These are phyloP conservation scores for Andrena hattorfiana DNA, from an alignment of 2,888 invertebrate species.

Conservation along the genomic window DNA sequence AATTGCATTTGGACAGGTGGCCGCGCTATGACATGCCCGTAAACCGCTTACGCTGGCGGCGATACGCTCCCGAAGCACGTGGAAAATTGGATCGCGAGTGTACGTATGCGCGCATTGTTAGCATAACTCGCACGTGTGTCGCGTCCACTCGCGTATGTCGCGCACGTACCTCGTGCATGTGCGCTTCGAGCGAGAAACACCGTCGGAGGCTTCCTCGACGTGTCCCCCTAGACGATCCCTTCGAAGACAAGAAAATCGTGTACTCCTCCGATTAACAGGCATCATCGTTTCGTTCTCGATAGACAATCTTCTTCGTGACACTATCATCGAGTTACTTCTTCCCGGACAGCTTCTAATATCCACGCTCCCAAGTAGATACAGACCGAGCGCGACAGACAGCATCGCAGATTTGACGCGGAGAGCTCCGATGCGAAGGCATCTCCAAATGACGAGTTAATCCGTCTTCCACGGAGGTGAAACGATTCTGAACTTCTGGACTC, in stretches of 20 bases:
- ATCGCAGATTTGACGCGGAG: neutral
- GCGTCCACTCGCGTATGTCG: constrained; percentile 34
- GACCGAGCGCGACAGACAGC: too few species aligned
- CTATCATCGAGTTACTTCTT: too few species aligned
- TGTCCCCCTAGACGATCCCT: neutral
- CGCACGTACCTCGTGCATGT: constrained; percentile 38
- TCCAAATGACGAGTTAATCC: neutral
- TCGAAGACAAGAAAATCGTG: neutral
- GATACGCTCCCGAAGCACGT: constrained; percentile 54
- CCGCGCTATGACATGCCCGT: constrained; percentile 44
- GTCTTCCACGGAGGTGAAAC: neutral
- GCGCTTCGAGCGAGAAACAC: constrained; percentile 13
- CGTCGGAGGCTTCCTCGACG: neutral
- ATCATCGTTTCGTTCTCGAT: too few species aligned
- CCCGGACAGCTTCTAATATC: too few species aligned
- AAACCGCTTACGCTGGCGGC: constrained; percentile 51
- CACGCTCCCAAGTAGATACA: neutral
- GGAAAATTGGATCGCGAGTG: constrained; percentile 62
- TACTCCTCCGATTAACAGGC: too few species aligned
- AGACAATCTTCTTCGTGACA: too few species aligned
- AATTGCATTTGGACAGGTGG: constrained; percentile 61
- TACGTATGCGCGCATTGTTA: constrained; percentile 53
- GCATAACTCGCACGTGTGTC: constrained; percentile 60
- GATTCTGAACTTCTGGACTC: neutral
- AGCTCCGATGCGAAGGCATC: neutral